These are phyloP conservation scores for Corticium candelabrum DNA, from an alignment of 37 sponge, comb jelly and placozoan species.

Conservation along the genomic window DNA sequence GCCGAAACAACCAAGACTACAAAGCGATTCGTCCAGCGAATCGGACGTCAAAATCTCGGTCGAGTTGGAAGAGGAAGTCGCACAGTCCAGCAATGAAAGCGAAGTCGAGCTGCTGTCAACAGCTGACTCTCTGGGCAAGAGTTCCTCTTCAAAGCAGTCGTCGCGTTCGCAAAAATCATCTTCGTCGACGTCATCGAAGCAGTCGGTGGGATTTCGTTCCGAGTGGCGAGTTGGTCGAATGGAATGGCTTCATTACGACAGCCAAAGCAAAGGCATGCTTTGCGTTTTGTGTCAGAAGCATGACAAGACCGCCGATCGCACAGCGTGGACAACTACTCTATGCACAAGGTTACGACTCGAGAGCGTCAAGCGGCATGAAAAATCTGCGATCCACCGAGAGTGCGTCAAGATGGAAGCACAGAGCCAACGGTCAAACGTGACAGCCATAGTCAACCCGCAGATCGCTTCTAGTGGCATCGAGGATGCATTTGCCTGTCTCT, in stretches of 20 bases:
- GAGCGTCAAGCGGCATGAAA: conserved; percentile 7
- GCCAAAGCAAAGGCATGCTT: conserved; percentile 7
- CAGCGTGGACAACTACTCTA: background rate
- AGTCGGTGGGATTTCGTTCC: background rate
- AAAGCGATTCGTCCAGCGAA: conserved; percentile 1
- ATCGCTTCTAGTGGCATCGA: conserved; percentile 2
- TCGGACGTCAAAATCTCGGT: background rate
- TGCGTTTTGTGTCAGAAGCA: conserved; percentile 5
- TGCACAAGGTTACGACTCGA: conserved; percentile 2
- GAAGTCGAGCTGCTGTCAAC: conserved; percentile 1
- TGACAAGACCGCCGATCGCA: conserved; percentile 6
- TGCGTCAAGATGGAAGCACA: background rate
- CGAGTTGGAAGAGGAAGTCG: background rate
- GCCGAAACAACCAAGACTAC: background rate
- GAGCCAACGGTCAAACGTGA: background rate
- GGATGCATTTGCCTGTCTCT: conserved; percentile 5
- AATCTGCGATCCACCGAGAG: conserved; percentile 2
- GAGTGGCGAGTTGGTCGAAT: conserved; percentile 3
- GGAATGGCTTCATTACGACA: conserved; percentile 2
- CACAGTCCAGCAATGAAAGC: background rate
- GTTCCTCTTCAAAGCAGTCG: background rate
- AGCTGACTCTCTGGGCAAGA: conserved; percentile 3
- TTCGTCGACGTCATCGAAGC: conserved; percentile 2
- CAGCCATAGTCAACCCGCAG: conserved; percentile 1
- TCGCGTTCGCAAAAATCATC: background rate